A percentile compares a stretch with the other conserved stretches of the same genome.
Evolutionary conservation across 2,113 vertebrate species (phyloP).

Genomic region (Electrona antarctica): DNA sequence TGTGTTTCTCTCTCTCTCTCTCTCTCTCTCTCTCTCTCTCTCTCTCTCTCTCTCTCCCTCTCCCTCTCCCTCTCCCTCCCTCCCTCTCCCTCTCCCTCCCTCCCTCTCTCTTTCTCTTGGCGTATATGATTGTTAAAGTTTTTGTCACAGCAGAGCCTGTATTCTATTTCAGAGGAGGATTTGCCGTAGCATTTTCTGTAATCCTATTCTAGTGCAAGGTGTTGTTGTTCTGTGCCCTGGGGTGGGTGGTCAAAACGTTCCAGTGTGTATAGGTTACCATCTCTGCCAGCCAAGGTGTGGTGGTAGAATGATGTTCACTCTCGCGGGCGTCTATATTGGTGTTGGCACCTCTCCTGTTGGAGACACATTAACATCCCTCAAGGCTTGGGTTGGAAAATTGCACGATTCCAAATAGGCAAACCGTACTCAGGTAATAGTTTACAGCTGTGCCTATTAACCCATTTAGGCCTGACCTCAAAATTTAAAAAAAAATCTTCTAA

Average conservation of each 20-base stretch:
- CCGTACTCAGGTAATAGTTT: slow-evolving; percentile 57
- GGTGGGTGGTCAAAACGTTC: slow-evolving; percentile 32
- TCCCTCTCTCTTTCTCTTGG: no score
- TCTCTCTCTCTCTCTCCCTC: neutral
- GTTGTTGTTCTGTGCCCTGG: slow-evolving; percentile 13
- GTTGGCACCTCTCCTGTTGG: slow-evolving; percentile 55
- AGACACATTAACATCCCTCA: slow-evolving; percentile 39
- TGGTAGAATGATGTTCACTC: slow-evolving; percentile 38
- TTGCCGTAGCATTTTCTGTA: slow-evolving; percentile 43
- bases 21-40: slow-evolving; percentile 1
- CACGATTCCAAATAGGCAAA: slow-evolving; percentile 42
- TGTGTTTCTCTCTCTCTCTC: neutral
- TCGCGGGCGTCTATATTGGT: slow-evolving; percentile 47
- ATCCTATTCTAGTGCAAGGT: slow-evolving; percentile 39
- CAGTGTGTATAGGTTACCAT: slow-evolving; percentile 25
- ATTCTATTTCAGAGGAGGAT: slow-evolving; percentile 42
- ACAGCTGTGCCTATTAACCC: slow-evolving; percentile 58
- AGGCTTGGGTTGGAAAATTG: slow-evolving; percentile 58
- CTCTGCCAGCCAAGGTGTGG: slow-evolving; percentile 42
- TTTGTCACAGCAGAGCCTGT: slow-evolving; percentile 6
- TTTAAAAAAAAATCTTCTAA: no score
- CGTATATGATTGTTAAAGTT: neutral
- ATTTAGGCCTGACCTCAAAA: no score
- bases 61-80: slow-evolving; percentile 1
- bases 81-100: slow-evolving; percentile 13